phyloP scores from a whole-genome alignment of 1,140 invertebrate species.

The Drosophila albomicans region DNA sequence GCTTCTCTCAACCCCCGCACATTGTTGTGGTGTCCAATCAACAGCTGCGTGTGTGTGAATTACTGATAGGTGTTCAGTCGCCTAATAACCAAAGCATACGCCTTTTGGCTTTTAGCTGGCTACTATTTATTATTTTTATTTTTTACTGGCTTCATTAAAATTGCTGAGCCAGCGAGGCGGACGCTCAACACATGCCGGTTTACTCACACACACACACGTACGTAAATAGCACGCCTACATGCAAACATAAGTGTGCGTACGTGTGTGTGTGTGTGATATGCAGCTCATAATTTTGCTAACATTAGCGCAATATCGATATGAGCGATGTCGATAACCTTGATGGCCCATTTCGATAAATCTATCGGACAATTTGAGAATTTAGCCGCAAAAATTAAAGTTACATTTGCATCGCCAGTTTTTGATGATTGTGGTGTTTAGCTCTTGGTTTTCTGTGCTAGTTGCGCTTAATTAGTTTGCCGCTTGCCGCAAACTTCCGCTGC shows the following conservation, averaged over 20 bases:
- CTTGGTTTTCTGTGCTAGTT: slow-evolving; percentile 41
- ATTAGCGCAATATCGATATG: slow-evolving; percentile 7
- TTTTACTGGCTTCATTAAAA: slow-evolving; percentile 70
- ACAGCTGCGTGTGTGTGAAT: slow-evolving; percentile 33
- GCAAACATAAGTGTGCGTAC: not conserved
- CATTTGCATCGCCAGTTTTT: slow-evolving; percentile 21
- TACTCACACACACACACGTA: slow-evolving; percentile 44
- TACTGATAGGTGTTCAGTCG: slow-evolving; percentile 45
- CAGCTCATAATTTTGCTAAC: slow-evolving; percentile 44
- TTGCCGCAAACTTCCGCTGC: slow-evolving; percentile 68
- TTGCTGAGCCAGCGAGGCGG: slow-evolving; percentile 34
- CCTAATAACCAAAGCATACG: slow-evolving; percentile 20
- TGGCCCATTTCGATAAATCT: slow-evolving; percentile 33
- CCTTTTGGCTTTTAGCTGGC: slow-evolving; percentile 68
- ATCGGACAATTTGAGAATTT: slow-evolving; percentile 7
- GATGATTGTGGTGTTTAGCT: not conserved
- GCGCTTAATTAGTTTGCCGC: slow-evolving; percentile 64
- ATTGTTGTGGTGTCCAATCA: slow-evolving; percentile 39
- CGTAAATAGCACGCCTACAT: slow-evolving; percentile 16
- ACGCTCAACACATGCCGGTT: slow-evolving; percentile 49
- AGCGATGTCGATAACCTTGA: slow-evolving; percentile 28
- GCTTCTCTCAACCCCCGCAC: slow-evolving; percentile 63
- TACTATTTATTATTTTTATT: slow-evolving; percentile 16
- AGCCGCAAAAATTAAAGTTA: slow-evolving; percentile 1
- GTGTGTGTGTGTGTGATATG: slow-evolving; percentile 38